Evolutionary conservation across 2,797 vertebrate species (phyloP), one percentile per base, ranked within the genome.

Genomic region (Thunnus albacares): DNA sequence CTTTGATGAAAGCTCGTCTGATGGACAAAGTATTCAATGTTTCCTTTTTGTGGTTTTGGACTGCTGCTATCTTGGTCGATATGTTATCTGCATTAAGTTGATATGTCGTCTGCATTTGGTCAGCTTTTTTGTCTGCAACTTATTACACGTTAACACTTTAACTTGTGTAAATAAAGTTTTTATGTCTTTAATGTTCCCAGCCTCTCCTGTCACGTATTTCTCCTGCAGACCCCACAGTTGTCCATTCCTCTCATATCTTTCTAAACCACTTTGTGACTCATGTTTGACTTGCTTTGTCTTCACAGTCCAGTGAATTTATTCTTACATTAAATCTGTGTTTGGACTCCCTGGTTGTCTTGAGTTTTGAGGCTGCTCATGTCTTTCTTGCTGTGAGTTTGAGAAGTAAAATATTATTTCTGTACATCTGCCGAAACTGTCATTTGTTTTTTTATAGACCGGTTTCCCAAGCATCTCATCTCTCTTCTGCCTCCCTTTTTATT

Each of bases 391-490:
- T 35, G 57, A 76, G 43, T 68, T 57, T 49, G 5, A 76, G 56
- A 79, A 61, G 26, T 24, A 47, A 82, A 80, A 83, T 68, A 77
- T 77, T 85, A 57, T 80, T 84, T 59, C 26, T 78, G 69, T 30
- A 24, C 2, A 65, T 72, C 63, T 80, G 43, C 69, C 5, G 0
- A 53, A 79, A 75, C 62, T 59, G 51, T 71, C 70, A 58, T 68
- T 75, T 73, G 13, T 18, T 43, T 66, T 30, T 68, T 56, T 52
- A 74, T 12, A 38, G 53, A n/a, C 22, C 11, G 0, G 51, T 85
- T 89, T 90, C 83, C 77, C 87, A 89, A 76, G 81, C 75, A 75
- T 82, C 72, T 87, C 72, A 61, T 84, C 64, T 78, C 69, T 58
- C 62, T 20, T 35, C 62, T 66, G 47, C 28, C 62, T 60, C 58